phyloP scores from a whole-genome alignment of 2,888 invertebrate species.

The Rotaria macrura region DNA sequence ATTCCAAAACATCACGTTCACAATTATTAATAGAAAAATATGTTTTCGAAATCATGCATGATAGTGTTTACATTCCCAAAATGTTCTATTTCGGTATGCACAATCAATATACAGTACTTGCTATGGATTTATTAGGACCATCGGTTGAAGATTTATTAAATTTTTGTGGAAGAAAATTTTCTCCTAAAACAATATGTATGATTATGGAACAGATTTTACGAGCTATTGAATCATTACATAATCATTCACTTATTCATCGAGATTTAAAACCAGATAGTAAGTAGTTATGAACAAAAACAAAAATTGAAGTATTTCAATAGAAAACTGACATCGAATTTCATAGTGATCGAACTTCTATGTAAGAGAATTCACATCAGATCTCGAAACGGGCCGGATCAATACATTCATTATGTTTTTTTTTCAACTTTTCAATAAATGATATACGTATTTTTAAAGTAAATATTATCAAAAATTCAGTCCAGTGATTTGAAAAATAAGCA shows the following conservation, averaged over 20 bases:
- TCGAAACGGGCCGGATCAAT: no score
- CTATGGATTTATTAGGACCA: constrained; percentile 31
- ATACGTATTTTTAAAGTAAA: no score
- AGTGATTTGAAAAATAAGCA: no score
- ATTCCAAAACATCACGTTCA: not conserved
- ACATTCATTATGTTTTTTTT: no score
- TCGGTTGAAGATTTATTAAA: constrained; percentile 27
- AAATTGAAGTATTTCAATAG: no score
- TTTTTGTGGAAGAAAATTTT: constrained; percentile 28
- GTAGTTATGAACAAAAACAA: no score
- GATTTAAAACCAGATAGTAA: constrained; percentile 32
- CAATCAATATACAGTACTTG: constrained; percentile 26
- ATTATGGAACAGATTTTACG: constrained; percentile 30
- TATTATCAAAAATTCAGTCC: no score
- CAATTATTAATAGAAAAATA: constrained; percentile 29
- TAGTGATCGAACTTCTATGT: no score
- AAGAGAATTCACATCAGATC: no score
- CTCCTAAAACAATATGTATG: constrained; percentile 21
- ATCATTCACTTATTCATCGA: constrained; percentile 26
- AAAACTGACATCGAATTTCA: no score
- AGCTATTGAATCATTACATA: constrained; percentile 24
- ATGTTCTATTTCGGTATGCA: constrained; percentile 29
- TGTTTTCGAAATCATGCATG: constrained; percentile 21
- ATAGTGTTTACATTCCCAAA: constrained; percentile 11
- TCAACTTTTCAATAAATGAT: no score